phyloP scores from a whole-genome alignment of 2,888 invertebrate genomes.

The Harmothoe impar region DNA sequence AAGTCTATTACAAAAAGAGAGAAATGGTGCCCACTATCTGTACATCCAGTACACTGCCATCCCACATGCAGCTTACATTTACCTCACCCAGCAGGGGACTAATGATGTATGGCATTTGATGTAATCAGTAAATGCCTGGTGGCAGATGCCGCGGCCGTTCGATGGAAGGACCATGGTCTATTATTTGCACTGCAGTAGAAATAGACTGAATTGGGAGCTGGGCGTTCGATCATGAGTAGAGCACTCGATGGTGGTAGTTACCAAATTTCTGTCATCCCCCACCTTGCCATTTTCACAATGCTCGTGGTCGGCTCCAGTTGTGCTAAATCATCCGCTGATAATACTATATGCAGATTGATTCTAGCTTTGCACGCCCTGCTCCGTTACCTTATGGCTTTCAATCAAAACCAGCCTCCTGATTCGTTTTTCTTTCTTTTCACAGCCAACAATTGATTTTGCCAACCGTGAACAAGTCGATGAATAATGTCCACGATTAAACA shows the following conservation, averaged over 20 bases:
- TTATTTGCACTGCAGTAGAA: neutral
- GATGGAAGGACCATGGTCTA: neutral
- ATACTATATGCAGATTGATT: conserved; percentile 33
- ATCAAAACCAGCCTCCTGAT: neutral
- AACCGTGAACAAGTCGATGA: conserved; percentile 9
- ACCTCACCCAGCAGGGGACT: neutral
- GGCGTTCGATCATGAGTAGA: neutral
- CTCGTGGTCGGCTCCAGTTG: neutral
- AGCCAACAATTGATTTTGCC: neutral
- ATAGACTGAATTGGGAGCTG: neutral
- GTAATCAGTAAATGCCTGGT: conserved; percentile 26
- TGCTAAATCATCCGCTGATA: neutral
- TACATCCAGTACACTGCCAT: neutral
- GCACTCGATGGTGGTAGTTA: neutral
- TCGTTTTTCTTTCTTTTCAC: neutral
- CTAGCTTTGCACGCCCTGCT: neutral
- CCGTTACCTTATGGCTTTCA: neutral
- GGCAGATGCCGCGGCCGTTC: conserved; percentile 5
- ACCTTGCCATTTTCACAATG: neutral
- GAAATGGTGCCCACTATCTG: neutral
- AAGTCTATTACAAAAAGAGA: neutral
- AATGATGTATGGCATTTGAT: conserved; percentile 39
- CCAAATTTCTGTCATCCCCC: neutral
- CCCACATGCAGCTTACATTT: neutral
- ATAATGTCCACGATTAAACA: conserved; percentile 13